A percentile compares a stretch with the other conserved stretches of the same genome.
Conservation (phyloP, 2,888 invertebrate genomes). For the Synergus laeviventris region DNA sequence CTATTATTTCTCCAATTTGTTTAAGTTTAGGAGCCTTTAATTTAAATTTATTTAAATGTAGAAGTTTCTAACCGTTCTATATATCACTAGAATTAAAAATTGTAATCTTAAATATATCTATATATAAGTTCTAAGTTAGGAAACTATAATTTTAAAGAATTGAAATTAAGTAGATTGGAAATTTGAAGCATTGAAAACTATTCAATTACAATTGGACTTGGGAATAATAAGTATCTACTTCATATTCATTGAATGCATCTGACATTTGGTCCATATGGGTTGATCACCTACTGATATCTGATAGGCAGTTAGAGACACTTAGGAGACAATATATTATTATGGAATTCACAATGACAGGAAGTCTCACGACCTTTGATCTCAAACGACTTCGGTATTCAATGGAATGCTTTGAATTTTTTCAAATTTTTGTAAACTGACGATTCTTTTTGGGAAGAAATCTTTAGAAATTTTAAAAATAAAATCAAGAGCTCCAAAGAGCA, state of each 20-base stretch:
- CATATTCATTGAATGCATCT: constrained; percentile 21
- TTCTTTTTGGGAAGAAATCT: constrained; percentile 2
- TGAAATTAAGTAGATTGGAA: constrained; percentile 14
- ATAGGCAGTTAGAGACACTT: constrained; percentile 16
- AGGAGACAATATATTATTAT: constrained; percentile 35
- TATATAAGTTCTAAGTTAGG: not conserved
- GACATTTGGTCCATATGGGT: constrained; percentile 36
- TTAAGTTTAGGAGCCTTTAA: no score
- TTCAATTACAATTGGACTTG: constrained; percentile 17
- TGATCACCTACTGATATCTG: constrained; percentile 13
- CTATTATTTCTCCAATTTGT: no score
- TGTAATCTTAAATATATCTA: not conserved
- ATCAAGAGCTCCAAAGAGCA: not conserved
- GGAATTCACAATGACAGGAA: constrained; percentile 70
- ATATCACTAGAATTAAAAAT: not conserved
- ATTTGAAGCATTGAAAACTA: constrained; percentile 8
- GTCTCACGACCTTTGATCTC: constrained; percentile 69
- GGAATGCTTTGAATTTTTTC: constrained; percentile 35
- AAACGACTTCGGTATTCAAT: constrained; percentile 48
- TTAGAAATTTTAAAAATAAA: not conserved
- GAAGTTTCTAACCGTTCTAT: no score
- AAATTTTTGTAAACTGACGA: constrained; percentile 7
- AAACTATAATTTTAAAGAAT: not conserved
- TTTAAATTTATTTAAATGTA: no score
- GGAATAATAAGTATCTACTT: constrained; percentile 34